Conservation (phyloP, 2,888 invertebrate species). For the Drosophila kokeensis region DNA sequence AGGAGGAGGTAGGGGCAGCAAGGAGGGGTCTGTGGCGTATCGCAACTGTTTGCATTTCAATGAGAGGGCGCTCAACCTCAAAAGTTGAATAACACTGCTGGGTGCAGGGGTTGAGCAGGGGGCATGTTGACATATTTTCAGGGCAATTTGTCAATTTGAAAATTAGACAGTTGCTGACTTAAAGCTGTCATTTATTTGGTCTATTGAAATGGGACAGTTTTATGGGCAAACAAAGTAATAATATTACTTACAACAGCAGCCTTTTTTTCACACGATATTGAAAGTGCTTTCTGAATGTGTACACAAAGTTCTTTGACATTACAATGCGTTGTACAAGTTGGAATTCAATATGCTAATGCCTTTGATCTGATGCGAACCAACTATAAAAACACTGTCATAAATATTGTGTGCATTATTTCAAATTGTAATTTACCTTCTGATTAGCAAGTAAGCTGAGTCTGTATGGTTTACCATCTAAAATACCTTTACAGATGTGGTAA, state of each 20-base stretch:
- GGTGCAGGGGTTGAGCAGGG: neutral
- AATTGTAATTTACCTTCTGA: neutral
- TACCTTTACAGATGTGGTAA: neutral
- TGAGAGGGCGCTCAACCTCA: conserved; percentile 45
- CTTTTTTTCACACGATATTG: conserved; percentile 33
- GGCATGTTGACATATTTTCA: conserved; percentile 25
- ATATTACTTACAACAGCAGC: conserved; percentile 16
- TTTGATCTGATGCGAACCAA: conserved; percentile 29
- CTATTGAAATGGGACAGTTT: conserved; percentile 52
- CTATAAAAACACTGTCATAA: neutral
- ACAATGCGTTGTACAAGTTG: conserved; percentile 4
- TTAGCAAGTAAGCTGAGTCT: conserved; percentile 5
- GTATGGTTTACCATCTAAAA: neutral
- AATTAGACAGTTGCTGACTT: conserved; percentile 50
- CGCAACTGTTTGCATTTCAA: conserved; percentile 66
- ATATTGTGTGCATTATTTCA: neutral
- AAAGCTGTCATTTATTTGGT: conserved; percentile 59
- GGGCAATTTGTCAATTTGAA: conserved; percentile 56
- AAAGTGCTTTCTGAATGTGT: conserved; percentile 14
- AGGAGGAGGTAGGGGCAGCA: neutral
- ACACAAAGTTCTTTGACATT: conserved; percentile 11
- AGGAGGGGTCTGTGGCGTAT: conserved; percentile 20
- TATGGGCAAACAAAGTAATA: conserved; percentile 31
- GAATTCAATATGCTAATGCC: conserved; percentile 8
- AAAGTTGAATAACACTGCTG: neutral